A percentile compares a stretch with the other conserved stretches of the same genome.
These are phyloP conservation scores for Drosophila kohkoa DNA, from an alignment of 1,140 invertebrate genomes.

Conservation along the genomic window DNA sequence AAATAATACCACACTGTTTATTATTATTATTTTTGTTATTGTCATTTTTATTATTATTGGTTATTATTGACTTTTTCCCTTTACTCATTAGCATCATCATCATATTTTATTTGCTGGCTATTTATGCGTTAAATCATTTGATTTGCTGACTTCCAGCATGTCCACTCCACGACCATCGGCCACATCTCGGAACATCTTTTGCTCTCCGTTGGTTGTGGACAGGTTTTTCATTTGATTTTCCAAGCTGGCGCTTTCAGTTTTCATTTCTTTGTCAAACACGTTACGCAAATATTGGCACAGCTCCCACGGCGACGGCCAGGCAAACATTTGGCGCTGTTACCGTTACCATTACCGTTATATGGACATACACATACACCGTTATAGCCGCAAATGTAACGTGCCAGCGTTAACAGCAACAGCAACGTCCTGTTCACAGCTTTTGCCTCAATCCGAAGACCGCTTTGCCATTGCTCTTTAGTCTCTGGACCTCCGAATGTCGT, in stretches of 20 bases:
- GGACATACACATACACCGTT: slow-evolving; percentile 23
- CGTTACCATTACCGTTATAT: slow-evolving; percentile 56
- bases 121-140: too few species aligned
- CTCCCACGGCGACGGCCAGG: slow-evolving; percentile 71
- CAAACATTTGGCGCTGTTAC: slow-evolving; percentile 72
- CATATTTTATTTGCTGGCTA: too few species aligned
- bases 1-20: too few species aligned
- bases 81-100: too few species aligned
- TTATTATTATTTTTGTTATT: too few species aligned
- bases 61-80: too few species aligned
- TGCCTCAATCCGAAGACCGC: not conserved
- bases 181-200: not conserved
- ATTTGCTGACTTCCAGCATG: too few species aligned
- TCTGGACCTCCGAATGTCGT: not conserved
- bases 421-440: slow-evolving; percentile 23
- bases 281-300: slow-evolving; percentile 83
- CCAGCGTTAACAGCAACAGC: slow-evolving; percentile 7
- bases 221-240: slow-evolving; percentile 77
- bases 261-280: slow-evolving; percentile 83
- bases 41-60: too few species aligned
- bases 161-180: not conserved
- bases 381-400: slow-evolving; percentile 26
- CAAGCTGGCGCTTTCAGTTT: slow-evolving; percentile 82
- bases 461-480: not conserved
- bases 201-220: not conserved